Evolutionary conservation across 2,888 invertebrate species (phyloP), one percentile per base, ranked within the genome.

Genomic region (Cheilosia scutellata): DNA sequence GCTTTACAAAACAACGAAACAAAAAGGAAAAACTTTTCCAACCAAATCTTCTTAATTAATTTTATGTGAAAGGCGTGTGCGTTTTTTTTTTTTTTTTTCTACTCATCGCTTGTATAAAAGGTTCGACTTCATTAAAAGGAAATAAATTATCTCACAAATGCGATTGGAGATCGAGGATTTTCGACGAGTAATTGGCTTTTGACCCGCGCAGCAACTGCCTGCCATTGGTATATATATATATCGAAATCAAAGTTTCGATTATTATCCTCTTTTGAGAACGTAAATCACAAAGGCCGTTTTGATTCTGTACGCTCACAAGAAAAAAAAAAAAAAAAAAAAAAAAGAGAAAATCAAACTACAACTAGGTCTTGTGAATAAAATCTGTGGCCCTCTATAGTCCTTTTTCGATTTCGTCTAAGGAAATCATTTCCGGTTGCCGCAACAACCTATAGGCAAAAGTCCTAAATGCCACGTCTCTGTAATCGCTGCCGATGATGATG

Each of bases 171-270:
- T 76, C 51, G 29, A 49, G 60, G 75, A 66, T 58, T 76, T 49
- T 42, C 51, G n/a, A 60, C 60, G 58, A 68, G 68, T 76, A 76
- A 76, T 76, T 76, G 76, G 76, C 76, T 76, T 66, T 53, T 68
- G 76, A 76, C 76, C 76, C 66, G 37, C 37, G 11, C 11, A 31
- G 11, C 40, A 25, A 40, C 66, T n/a, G 33, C 13, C 29, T n/a
- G 13, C 4, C 16, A n/a, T 37, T 13, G 11, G 55, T 16, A 27
- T 9, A 13, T 25, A 20, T 11, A 25, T 37, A 5, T 20, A 31
- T 51, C 16, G 65, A 58, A 68, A 60, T 68, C 60, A 76, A 58
- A 68, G 76, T 76, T 68, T 51, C 60, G 58, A 76, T 68, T 60
- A 60, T 42, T 58, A 58, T 66, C 66, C 47, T 11, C 40, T 53